Conservation (phyloP, 2,888 invertebrate species). For the Adela reaumurella region DNA sequence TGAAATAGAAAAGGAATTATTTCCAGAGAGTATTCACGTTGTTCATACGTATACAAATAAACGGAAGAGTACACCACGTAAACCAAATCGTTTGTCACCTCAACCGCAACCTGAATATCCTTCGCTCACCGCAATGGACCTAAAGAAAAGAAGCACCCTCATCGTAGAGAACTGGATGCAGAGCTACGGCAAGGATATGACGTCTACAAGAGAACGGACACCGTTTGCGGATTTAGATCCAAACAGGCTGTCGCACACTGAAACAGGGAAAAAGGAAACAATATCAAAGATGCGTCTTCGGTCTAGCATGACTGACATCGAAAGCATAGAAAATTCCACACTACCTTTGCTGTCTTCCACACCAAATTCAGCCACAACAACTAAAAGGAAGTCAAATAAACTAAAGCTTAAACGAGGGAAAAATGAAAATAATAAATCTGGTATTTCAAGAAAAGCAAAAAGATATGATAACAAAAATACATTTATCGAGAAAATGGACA, state of each 20-base stretch:
- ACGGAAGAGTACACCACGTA: slow-evolving; percentile 22
- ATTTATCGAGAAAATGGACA: too few relatives aligned
- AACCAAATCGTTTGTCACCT: slow-evolving; percentile 21
- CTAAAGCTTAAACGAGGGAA: not conserved
- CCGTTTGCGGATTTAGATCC: slow-evolving; percentile 33
- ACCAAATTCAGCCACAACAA: not conserved
- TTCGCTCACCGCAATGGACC: slow-evolving; percentile 6
- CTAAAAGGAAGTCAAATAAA: not conserved
- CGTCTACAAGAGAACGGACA: slow-evolving; percentile 19
- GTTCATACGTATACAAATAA: slow-evolving; percentile 36
- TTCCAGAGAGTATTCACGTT: slow-evolving; percentile 44
- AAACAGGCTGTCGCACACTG: slow-evolving; percentile 16
- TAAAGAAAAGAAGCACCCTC: slow-evolving; percentile 27
- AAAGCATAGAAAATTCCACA: too few relatives aligned
- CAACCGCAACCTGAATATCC: slow-evolving; percentile 27
- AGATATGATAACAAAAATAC: too few relatives aligned
- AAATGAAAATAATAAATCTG: too few relatives aligned
- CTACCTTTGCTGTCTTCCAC: too few relatives aligned
- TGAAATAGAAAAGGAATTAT: slow-evolving; percentile 36
- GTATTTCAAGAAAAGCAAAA: too few relatives aligned
- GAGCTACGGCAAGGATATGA: slow-evolving; percentile 17
- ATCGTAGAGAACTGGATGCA: slow-evolving; percentile 37
- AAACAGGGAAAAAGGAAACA: too few relatives aligned
- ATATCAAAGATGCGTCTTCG: too few relatives aligned
- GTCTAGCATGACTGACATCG: too few relatives aligned